Conservation (phyloP, 2,113 vertebrate genomes). For the Pogonocichla stellata region DNA sequence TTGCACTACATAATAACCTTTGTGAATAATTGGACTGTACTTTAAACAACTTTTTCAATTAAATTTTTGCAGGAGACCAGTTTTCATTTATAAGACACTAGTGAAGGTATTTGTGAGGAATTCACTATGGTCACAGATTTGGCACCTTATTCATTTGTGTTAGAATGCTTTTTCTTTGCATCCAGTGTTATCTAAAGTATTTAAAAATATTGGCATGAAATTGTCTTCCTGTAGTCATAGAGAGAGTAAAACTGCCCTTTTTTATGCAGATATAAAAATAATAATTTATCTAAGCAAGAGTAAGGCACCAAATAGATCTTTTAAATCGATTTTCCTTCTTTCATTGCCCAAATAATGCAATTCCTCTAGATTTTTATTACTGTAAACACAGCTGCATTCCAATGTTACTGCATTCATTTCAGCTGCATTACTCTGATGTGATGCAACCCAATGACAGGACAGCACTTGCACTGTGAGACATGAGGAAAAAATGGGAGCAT, state of each 20-base stretch:
- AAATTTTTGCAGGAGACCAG: background rate
- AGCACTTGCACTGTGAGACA: background rate
- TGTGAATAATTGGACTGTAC: background rate
- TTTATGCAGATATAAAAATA: background rate
- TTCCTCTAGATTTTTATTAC: background rate
- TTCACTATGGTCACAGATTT: background rate
- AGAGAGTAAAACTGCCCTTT: background rate
- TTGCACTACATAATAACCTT: background rate
- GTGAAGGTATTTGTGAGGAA: background rate
- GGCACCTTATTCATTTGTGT: background rate
- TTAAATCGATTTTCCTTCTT: background rate
- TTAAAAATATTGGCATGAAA: background rate
- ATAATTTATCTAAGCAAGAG: background rate
- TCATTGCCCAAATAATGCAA: background rate
- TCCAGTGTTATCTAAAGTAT: background rate
- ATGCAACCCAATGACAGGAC: background rate
- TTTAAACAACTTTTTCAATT: background rate
- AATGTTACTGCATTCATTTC: background rate
- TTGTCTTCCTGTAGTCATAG: background rate
- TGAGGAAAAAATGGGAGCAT: background rate
- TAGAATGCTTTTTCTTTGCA: background rate
- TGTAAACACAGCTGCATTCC: background rate
- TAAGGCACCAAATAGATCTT: background rate
- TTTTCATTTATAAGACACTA: background rate
- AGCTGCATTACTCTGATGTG: fast-evolving